These are phyloP conservation scores for Gymnogyps californianus DNA, from an alignment of 2,113 vertebrate genomes.

Conservation along the genomic window DNA sequence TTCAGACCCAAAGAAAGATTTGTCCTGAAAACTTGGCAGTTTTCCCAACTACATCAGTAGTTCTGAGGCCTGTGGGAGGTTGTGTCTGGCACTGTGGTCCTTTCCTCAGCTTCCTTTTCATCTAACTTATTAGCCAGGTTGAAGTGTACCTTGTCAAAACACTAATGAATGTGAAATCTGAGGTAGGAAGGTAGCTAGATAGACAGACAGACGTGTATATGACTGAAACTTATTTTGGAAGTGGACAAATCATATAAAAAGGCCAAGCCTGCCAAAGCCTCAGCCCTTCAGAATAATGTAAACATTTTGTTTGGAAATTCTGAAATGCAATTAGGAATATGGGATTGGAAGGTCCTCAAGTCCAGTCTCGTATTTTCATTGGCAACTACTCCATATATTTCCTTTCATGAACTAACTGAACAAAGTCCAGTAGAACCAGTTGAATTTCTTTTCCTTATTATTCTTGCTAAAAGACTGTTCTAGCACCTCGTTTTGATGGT, in stretches of 20 bases:
- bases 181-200: neutral
- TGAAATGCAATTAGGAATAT: neutral
- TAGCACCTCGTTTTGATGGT: neutral
- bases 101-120: neutral
- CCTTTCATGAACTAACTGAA: neutral
- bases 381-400: neutral
- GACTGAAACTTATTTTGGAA: neutral
- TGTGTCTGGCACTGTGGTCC: neutral
- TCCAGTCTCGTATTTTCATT: neutral
- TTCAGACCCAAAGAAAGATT: neutral
- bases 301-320: neutral
- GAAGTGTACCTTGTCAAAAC: neutral
- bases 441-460: neutral
- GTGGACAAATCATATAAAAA: neutral
- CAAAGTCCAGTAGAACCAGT: neutral
- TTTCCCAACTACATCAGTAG: neutral
- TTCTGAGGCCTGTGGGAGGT: neutral
- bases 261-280: neutral
- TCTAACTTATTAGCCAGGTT: neutral
- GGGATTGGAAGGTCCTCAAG: neutral
- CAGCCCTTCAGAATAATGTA: neutral
- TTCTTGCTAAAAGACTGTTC: neutral
- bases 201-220: neutral
- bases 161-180: neutral
- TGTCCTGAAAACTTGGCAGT: neutral